phyloP scores from a whole-genome alignment of 1,140 invertebrate genomes.

The Achatina immaculata region DNA sequence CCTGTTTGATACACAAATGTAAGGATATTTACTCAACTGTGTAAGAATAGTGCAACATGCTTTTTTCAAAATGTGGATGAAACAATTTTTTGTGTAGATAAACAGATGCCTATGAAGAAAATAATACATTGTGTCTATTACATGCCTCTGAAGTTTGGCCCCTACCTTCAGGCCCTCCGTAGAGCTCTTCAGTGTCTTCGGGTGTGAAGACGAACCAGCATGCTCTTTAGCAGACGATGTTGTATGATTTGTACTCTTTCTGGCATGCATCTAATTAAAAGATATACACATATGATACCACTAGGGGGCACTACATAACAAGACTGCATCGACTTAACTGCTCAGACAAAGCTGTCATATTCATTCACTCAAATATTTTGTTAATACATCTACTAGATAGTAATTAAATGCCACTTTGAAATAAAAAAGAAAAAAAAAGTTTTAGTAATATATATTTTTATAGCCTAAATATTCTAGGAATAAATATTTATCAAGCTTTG shows the following conservation, averaged over 20 bases:
- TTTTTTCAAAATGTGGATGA: too few relatives aligned
- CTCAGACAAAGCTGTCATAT: neutral
- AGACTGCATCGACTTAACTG: neutral
- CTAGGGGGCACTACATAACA: neutral
- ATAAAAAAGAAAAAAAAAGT: neutral
- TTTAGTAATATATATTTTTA: too few relatives aligned
- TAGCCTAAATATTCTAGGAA: too few relatives aligned
- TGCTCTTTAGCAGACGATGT: conserved; percentile 47
- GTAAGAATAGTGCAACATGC: too few relatives aligned
- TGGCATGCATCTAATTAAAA: conserved; percentile 42
- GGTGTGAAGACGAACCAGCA: conserved; percentile 34
- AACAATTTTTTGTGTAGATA: too few relatives aligned
- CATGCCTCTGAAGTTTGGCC: neutral
- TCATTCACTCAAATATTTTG: neutral
- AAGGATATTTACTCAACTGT: too few relatives aligned
- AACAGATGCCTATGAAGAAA: too few relatives aligned
- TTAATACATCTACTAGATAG: neutral
- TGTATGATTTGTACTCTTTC: conserved; percentile 44
- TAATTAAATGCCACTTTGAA: neutral
- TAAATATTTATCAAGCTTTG: too few relatives aligned
- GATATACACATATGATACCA: conserved; percentile 25
- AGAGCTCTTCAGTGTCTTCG: conserved; percentile 30
- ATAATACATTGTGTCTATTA: neutral
- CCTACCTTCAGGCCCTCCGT: conserved; percentile 38
- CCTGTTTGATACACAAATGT: too few relatives aligned